These are phyloP conservation scores for Ciona savignyi DNA, from an alignment of 23 tunicate species.

Conservation along the genomic window DNA sequence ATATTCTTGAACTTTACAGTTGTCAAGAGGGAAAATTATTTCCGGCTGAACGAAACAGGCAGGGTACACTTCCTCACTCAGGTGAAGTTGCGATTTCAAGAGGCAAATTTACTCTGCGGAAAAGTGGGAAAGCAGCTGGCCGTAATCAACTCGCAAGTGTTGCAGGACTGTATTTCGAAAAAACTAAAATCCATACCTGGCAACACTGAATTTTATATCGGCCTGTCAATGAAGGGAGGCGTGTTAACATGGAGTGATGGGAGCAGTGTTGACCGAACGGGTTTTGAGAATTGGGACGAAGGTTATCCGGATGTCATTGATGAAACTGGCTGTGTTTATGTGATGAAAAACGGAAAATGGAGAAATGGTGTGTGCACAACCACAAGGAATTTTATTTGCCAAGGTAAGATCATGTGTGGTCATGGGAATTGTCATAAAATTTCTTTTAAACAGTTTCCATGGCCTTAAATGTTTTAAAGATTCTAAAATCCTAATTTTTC, in stretches of 20 bases:
- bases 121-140: not conserved
- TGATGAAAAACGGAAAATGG: constrained; percentile 18
- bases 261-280: not conserved
- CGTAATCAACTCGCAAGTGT: not conserved
- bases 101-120: not conserved
- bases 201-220: not conserved
- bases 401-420: too few relatives aligned
- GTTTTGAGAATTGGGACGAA: constrained; percentile 7
- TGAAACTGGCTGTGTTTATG: not conserved
- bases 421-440: too few relatives aligned
- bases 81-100: constrained; percentile 11
- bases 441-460: too few relatives aligned
- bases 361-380: constrained; percentile 9
- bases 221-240: not conserved
- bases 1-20: too few relatives aligned
- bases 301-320: not conserved
- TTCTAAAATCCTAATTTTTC: too few relatives aligned
- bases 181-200: not conserved
- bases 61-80: not conserved
- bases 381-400: constrained; percentile 16
- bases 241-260: not conserved
- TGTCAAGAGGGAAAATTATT: not conserved
- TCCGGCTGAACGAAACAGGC: not conserved
- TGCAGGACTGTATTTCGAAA: not conserved
- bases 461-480: too few relatives aligned